phyloP scores from a whole-genome alignment of 2,888 invertebrate species.

The Drosophila histrio region DNA sequence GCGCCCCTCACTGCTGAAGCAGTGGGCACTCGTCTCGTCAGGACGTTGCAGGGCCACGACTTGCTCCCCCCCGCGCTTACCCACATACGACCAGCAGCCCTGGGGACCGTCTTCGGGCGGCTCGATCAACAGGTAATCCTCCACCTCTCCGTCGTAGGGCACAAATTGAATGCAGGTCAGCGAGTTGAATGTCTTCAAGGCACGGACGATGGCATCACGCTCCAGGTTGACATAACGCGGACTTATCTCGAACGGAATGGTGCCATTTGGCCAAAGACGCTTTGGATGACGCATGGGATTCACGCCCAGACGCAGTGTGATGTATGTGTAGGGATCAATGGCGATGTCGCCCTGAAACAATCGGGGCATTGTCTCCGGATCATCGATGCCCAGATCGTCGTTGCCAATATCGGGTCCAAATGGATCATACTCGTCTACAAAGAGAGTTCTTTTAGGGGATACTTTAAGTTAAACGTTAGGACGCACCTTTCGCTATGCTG shows the following conservation, averaged over 20 bases:
- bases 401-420: conserved; percentile 63
- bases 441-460: background rate
- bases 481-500: conserved; percentile 62
- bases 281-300: conserved; percentile 88
- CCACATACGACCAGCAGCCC: conserved; percentile 92
- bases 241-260: conserved; percentile 88
- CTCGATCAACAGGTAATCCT: conserved; percentile 88
- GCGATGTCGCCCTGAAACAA: conserved; percentile 89
- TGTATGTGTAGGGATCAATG: conserved; percentile 86
- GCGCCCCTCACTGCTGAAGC: conserved; percentile 88
- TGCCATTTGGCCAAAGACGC: conserved; percentile 87
- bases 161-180: conserved; percentile 88
- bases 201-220: conserved; percentile 86
- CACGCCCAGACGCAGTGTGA: conserved; percentile 87
- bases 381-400: conserved; percentile 81
- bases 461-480: background rate
- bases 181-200: conserved; percentile 87
- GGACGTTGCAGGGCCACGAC: conserved; percentile 89
- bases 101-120: conserved; percentile 87
- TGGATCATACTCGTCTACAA: conserved; percentile 69
- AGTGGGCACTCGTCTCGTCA: conserved; percentile 87
- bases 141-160: conserved; percentile 87
- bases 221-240: conserved; percentile 85
- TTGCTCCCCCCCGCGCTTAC: conserved; percentile 90
- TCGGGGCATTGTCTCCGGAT: conserved; percentile 88